Evolutionary conservation across 2,888 invertebrate genomes (phyloP), one percentile per base, ranked within the genome.

Genomic region (Coelinius sp.): DNA sequence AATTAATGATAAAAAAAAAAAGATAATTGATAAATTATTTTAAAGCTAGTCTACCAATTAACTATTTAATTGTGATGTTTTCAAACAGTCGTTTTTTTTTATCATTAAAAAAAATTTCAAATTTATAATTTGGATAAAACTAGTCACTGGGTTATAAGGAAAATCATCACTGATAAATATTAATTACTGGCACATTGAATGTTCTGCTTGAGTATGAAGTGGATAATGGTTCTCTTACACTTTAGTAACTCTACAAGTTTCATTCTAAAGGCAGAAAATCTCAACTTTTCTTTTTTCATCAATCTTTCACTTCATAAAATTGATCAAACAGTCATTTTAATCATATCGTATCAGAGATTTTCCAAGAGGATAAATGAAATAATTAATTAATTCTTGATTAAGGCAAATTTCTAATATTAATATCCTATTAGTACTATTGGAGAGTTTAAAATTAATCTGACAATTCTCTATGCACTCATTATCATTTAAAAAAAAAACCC

Each of bases 181-280:
- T n/a, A 63, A 52, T 49, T 53, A 66, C 56, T 71, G 71, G 71
- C 71, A 71, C 71, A 59, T 62, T 24, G 46, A 46, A 71, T 67
- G 35, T 62, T 67, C 49, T 59, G 44, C 17, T 22, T 46, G 71
- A 66, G 62, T 12, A 59, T 59, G 6, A 27, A 20, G n/a, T n/a
- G n/a, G n/a, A n/a, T n/a, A n/a, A n/a, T n/a, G n/a, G n/a, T n/a
- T n/a, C n/a, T n/a, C n/a, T n/a, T n/a, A n/a, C n/a, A n/a, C n/a
- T n/a, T n/a, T n/a, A n/a, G n/a, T n/a, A n/a, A n/a, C n/a, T n/a
- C n/a, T n/a, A n/a, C n/a, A n/a, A n/a, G n/a, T n/a, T n/a, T n/a
- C n/a, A n/a, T n/a, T n/a, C n/a, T n/a, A n/a, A n/a, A n/a, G n/a
- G n/a, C n/a, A n/a, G n/a, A n/a, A n/a, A n/a, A n/a, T n/a, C n/a